These are phyloP conservation scores for Bufo gargarizans DNA, from an alignment of 2,113 vertebrate species.

Conservation along the genomic window DNA sequence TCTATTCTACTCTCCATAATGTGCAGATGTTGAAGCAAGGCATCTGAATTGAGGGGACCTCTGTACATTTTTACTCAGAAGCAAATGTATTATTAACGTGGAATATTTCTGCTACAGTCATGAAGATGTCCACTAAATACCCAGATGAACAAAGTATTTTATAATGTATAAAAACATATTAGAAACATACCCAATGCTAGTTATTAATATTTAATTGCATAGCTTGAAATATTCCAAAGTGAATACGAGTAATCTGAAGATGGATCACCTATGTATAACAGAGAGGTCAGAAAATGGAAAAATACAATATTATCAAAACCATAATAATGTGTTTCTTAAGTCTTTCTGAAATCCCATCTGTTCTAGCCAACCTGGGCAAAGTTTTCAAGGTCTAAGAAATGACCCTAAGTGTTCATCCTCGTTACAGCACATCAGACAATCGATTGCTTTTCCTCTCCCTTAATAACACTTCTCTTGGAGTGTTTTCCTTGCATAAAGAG, in stretches of 20 bases:
- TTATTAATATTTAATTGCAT: slow-evolving; percentile 25
- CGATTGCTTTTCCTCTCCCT: slow-evolving; percentile 5
- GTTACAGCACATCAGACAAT: slow-evolving; percentile 33
- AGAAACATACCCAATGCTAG: neutral
- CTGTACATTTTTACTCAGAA: too few relatives aligned
- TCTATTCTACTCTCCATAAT: too few relatives aligned
- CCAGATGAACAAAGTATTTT: neutral
- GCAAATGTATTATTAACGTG: too few relatives aligned
- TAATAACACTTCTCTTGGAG: slow-evolving; percentile 39
- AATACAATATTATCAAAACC: neutral
- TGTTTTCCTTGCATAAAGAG: slow-evolving; percentile 41
- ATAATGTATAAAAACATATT: slow-evolving; percentile 4
- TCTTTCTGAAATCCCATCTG: neutral
- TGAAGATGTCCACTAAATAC: neutral
- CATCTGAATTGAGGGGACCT: too few relatives aligned
- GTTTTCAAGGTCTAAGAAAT: slow-evolving; percentile 41
- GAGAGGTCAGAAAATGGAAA: neutral
- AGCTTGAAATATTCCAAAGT: neutral
- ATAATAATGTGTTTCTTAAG: neutral
- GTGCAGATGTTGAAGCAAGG: too few relatives aligned
- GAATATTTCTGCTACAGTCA: neutral
- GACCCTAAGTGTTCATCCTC: slow-evolving; percentile 38
- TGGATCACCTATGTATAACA: neutral
- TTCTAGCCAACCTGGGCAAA: slow-evolving; percentile 10
- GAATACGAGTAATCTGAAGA: neutral